Evolutionary conservation across 2,113 vertebrate species (phyloP), one percentile per base, ranked within the genome.

Genomic region (Mustela nigripes): DNA sequence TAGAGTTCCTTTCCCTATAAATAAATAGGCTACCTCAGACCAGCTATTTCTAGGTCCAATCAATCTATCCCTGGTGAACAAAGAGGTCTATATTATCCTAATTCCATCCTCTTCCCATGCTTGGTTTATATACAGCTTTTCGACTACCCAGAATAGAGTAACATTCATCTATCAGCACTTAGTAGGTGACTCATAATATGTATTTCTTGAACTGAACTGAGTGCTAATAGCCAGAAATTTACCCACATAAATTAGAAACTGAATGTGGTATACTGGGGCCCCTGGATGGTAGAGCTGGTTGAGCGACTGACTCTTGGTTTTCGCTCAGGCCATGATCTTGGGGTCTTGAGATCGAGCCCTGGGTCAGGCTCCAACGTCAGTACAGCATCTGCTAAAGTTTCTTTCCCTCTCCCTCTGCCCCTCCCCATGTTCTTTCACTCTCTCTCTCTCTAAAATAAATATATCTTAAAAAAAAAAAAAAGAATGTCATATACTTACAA

Each of bases 151-250:
- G 69, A 76, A 94, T 21, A 85, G 31, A 93, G n/a, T 36, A 42
- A 28, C 60, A 63, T 48, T 86, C 48, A 24, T 3, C 58, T 2
- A 62, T 26, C 58, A 81, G 18, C 12, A 76, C 7, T 78, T 24
- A 11, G 42, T 11, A 69, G 65, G 42, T 53, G 42, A 50, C 33
- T 91, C 15, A n/a, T 50, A 56, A 69, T 85, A 65, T 18, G 10
- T 67, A 81, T 56, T 94, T 97, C 63, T 42, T 88, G 53, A 94
- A 91, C 31, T 79, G 71, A 85, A 94, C 14, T 74, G 26, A 89
- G 12, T 18, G 26, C 50, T 88, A 71, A 92, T 91, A 94, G 50
- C 26, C 67, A 95, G 88, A 94, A 84, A 83, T 83, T 53, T 73
- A 73, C 14, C 31, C 39, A 91, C 4, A 62, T 45, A 92, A 80